phyloP scores from a whole-genome alignment of 2,797 vertebrate genomes.

The Chiropotes sagulatus region DNA sequence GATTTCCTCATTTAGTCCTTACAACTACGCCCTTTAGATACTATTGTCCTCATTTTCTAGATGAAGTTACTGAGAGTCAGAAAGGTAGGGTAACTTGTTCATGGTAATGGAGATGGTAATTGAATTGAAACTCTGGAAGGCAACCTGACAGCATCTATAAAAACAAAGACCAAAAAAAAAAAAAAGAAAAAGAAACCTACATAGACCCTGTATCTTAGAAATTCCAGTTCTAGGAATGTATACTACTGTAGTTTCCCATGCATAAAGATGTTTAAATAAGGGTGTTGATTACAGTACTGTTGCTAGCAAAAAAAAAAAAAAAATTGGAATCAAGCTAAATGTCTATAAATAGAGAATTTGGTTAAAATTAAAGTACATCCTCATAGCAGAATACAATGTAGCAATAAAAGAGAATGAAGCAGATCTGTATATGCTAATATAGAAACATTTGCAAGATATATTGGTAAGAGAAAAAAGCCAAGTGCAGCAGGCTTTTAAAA shows the following conservation, averaged over 20 bases:
- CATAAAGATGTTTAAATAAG: neutral
- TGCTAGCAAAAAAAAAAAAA: neutral
- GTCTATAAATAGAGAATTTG: neutral
- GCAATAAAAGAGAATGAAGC: neutral
- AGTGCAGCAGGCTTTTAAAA: neutral
- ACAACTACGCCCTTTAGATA: neutral
- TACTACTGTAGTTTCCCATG: neutral
- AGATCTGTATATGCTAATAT: neutral
- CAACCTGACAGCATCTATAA: neutral
- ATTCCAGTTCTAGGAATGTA: neutral
- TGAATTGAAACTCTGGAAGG: neutral
- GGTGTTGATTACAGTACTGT: neutral
- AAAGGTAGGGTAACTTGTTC: neutral
- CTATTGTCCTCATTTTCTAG: slow-evolving; percentile 28
- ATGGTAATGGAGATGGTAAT: neutral
- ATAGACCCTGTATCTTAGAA: neutral
- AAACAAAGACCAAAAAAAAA: neutral
- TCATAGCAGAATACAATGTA: neutral
- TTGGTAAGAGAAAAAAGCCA: neutral
- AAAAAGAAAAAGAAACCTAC: neutral
- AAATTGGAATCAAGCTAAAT: neutral
- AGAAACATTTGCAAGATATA: neutral
- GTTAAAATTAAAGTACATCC: slow-evolving; percentile 29
- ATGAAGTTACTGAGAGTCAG: neutral
- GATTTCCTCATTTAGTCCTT: neutral